Base-by-base conservation (phyloP, 2,888 invertebrate species). In the Agrotis exclamationis region DNA sequence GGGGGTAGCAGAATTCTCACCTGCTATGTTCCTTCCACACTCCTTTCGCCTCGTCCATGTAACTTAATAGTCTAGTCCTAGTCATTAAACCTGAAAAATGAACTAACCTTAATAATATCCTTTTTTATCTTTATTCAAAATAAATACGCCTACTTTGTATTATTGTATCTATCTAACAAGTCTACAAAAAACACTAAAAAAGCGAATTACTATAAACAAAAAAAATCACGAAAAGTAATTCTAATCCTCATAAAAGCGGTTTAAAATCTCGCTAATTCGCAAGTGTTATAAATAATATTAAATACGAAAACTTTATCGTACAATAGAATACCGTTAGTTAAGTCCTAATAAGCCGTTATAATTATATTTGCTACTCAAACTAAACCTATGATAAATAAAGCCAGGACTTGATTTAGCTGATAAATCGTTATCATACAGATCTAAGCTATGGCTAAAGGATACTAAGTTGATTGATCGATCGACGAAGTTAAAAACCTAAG, bases 291-390 rank as follows among this genome's bases (percentile, higher is more conserved):
- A 60, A 66, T 66, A 66, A 28, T 14, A 57, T 5, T 66, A 54
- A 65, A 73, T 28, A 48, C 45, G 48, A 64, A 47, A 47, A 39
- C 16, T 24, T 57, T 62, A 79, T 72, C 67, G 7, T 56, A 20
- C 33, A 78, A 69, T 80, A 73, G 39, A 72, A 64, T 59, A 60
- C 16, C 57, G 59, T 33, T 60, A 47, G 50, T 60, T n/a, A 70
- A 75, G 73, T 70, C 80, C 68, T 11, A 60, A 39, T 80, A 83
- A 82, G 80, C 80, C 72, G 1, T 70, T 73, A 44, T 80, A 83
- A 82, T 83, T 83, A 77, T 66, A 79, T 73, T 63, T 60, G 33
- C 48, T 70, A 64, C 64, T 80, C 44, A 16, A 80, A 79, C n/a
- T 76, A 79, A 79, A 68, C 53, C 79, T 76, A 65, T 71, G 71